A percentile compares a stretch with the other conserved stretches of the same genome.
Conservation (phyloP, 2,888 invertebrate species). For the Busseola fusca region DNA sequence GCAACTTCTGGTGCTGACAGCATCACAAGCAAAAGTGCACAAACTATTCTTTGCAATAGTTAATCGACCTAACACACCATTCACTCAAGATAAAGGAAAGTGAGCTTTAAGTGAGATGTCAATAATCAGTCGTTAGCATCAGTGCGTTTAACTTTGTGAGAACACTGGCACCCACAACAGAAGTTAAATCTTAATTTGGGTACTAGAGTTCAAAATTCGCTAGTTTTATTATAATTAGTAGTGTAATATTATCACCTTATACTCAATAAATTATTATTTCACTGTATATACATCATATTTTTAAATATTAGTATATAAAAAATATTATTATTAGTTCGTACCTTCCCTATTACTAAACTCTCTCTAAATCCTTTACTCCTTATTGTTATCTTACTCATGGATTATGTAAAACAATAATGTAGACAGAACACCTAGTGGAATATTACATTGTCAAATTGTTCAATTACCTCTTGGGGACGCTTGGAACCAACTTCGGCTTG, state of each 20-base stretch:
- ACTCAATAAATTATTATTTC: too few species aligned
- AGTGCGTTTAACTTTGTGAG: too few species aligned
- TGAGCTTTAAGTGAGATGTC: too few species aligned
- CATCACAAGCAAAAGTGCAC: slow-evolving; percentile 67
- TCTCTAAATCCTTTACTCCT: not conserved
- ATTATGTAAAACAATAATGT: slow-evolving; percentile 75
- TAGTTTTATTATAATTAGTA: too few species aligned
- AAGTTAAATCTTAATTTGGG: too few species aligned
- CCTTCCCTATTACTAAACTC: not conserved
- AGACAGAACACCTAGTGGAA: slow-evolving; percentile 78
- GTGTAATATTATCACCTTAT: too few species aligned
- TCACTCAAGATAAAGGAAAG: not conserved
- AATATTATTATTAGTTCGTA: too few species aligned
- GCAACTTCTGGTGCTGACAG: slow-evolving; percentile 59
- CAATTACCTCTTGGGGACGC: slow-evolving; percentile 75
- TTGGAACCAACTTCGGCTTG: slow-evolving; percentile 54
- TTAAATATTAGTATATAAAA: too few species aligned
- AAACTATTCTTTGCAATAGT: not conserved
- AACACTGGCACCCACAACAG: too few species aligned
- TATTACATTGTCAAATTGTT: slow-evolving; percentile 79
- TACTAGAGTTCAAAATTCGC: too few species aligned
- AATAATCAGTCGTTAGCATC: too few species aligned
- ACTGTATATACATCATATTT: too few species aligned
- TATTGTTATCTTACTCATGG: not conserved
- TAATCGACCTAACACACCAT: not conserved